Percentiles rank a stretch among this genome's conserved stretches.
Evolutionary conservation across 2,888 invertebrate species (phyloP).

Genomic region (Ophraella communa): DNA sequence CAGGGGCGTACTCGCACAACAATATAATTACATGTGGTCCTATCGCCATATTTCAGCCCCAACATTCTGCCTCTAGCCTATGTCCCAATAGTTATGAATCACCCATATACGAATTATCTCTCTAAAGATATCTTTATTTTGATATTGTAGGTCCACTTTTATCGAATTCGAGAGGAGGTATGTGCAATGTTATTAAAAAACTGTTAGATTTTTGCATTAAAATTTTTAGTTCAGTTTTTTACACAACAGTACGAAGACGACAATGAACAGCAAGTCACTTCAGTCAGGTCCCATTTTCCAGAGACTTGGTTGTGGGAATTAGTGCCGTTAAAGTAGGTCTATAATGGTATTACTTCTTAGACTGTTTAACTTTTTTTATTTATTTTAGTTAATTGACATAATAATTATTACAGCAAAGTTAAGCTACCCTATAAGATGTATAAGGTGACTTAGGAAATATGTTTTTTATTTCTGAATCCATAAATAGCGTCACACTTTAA

Average conservation of each 20-base stretch:
- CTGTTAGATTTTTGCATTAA: conserved; percentile 20
- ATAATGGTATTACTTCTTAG: no score
- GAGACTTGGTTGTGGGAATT: conserved; percentile 76
- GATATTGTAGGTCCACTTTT: conserved; percentile 5
- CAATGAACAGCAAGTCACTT: conserved; percentile 45
- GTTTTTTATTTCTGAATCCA: no score
- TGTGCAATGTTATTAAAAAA: conserved; percentile 14
- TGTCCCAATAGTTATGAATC: neutral
- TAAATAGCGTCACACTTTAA: no score
- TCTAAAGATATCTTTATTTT: conserved; percentile 8
- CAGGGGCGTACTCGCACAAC: no score
- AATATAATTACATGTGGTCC: no score
- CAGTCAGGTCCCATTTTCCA: conserved; percentile 61
- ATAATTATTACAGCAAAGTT: no score
- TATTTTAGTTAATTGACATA: no score
- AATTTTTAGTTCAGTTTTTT: conserved; percentile 45
- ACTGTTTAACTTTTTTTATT: neutral
- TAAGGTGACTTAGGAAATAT: no score
- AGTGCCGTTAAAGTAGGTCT: conserved; percentile 59
- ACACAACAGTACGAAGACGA: conserved; percentile 46
- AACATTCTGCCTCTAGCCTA: no score
- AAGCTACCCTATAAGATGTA: no score
- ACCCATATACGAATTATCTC: neutral
- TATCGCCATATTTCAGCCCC: no score
- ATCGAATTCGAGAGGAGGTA: conserved; percentile 21